Evolutionary conservation across 2,113 vertebrate species (phyloP).

Genomic region (Onychorhynchus coronatus): DNA sequence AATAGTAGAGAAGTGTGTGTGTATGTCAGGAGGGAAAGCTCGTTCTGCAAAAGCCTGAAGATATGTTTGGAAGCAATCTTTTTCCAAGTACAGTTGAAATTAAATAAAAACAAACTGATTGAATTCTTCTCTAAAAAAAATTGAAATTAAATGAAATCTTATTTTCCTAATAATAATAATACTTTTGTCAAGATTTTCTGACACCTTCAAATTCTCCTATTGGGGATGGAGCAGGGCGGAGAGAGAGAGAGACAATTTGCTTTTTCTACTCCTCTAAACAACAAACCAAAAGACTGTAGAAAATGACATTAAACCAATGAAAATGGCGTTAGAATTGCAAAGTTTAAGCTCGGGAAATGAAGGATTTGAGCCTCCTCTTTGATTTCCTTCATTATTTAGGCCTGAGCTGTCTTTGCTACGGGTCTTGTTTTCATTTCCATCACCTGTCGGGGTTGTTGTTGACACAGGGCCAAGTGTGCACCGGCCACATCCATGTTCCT

Average conservation of each 20-base stretch:
- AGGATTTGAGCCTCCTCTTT: neutral
- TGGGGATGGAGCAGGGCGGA: neutral
- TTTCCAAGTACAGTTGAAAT: neutral
- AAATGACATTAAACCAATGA: neutral
- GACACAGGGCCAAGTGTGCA: neutral
- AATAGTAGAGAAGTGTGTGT: neutral
- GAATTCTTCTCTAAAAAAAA: neutral
- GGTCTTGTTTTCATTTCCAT: neutral
- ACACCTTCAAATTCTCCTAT: neutral
- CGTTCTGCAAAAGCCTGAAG: neutral
- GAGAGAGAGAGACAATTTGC: neutral
- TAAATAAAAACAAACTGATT: neutral
- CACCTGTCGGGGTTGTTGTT: neutral
- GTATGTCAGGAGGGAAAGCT: neutral
- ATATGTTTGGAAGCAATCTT: neutral
- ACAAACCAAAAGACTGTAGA: neutral
- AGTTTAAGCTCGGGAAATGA: neutral
- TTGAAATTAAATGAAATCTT: neutral
- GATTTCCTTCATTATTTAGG: neutral
- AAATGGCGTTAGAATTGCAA: neutral
- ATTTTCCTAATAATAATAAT: neutral
- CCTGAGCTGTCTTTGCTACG: neutral
- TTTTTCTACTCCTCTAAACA: neutral
- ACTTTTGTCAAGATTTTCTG: neutral
- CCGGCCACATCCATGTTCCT: accelerated